A percentile compares a stretch with the other conserved stretches of the same genome.
Evolutionary conservation across 2,113 vertebrate species (phyloP).

Genomic region (Oncorhynchus nerka): DNA sequence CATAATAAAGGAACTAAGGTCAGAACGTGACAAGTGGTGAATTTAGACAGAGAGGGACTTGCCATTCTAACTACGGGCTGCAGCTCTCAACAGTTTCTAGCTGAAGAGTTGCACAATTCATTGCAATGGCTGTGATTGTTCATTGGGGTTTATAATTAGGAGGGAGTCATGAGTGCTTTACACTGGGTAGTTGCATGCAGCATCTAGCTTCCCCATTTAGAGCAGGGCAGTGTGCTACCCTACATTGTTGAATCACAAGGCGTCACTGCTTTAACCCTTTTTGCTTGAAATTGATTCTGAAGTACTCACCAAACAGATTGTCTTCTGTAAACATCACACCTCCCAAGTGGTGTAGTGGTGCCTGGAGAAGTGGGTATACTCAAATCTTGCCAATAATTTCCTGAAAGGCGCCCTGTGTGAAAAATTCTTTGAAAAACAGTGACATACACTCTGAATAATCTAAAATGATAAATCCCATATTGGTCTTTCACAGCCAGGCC

Average conservation of each 20-base stretch:
- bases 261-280: conserved; percentile 48
- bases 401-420: too few relatives aligned
- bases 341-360: too few relatives aligned
- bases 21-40: conserved; percentile 8
- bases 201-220: conserved; percentile 45
- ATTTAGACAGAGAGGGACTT: conserved; percentile 54
- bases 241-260: conserved; percentile 53
- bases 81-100: conserved; percentile 38
- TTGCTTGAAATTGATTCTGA: conserved; percentile 64
- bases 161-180: conserved; percentile 68
- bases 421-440: too few relatives aligned
- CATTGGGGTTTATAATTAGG: conserved; percentile 71
- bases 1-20: too few relatives aligned
- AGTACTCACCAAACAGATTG: conserved; percentile 58
- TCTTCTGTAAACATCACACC: background rate
- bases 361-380: too few relatives aligned
- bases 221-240: conserved; percentile 44
- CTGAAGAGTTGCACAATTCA: conserved; percentile 64
- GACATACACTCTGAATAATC: too few relatives aligned
- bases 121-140: conserved; percentile 71
- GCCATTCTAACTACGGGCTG: conserved; percentile 21
- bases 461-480: too few relatives aligned
- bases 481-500: too few relatives aligned
- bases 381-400: background rate
- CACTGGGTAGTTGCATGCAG: conserved; percentile 61